These are phyloP conservation scores for Brachyalestes nurse DNA, from an alignment of 2,797 vertebrate species.

Conservation along the genomic window DNA sequence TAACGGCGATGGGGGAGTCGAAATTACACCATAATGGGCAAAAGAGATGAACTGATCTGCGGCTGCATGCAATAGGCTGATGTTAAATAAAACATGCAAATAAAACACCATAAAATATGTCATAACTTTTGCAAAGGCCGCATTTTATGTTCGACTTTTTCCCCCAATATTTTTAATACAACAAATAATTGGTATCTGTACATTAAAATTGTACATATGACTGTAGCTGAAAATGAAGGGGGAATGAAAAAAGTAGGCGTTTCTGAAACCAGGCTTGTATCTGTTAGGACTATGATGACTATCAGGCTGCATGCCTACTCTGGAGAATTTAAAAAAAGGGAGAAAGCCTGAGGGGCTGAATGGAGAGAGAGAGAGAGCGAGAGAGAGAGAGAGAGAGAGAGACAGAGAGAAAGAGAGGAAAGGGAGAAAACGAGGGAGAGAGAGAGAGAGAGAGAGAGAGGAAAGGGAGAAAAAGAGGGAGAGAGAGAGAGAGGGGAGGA, in stretches of 20 bases:
- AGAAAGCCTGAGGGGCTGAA: slow-evolving; percentile 38
- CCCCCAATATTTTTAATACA: too few species aligned
- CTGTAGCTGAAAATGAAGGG: not conserved
- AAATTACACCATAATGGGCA: not conserved
- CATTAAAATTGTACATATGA: too few species aligned
- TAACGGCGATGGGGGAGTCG: not conserved
- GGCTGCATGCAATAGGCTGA: too few species aligned
- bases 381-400: not conserved
- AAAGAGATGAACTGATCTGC: not conserved
- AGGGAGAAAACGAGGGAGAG: not conserved
- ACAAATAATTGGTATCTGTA: too few species aligned
- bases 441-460: not conserved
- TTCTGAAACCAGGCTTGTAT: not conserved
- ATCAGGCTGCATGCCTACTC: not conserved
- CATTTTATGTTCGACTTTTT: too few species aligned
- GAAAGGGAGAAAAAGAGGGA: too few species aligned
- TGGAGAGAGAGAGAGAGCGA: not conserved
- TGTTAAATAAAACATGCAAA: too few species aligned
- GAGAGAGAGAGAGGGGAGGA: slow-evolving; percentile 20
- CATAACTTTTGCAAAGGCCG: too few species aligned
- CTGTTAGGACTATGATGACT: slow-evolving; percentile 7
- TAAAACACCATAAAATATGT: too few species aligned
- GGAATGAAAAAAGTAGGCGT: not conserved
- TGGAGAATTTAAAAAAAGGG: slow-evolving; percentile 39
- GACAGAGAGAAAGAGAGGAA: slow-evolving; percentile 25